These are phyloP conservation scores for Tubulanus polymorphus DNA, from an alignment of 2,888 invertebrate genomes.

Conservation along the genomic window DNA sequence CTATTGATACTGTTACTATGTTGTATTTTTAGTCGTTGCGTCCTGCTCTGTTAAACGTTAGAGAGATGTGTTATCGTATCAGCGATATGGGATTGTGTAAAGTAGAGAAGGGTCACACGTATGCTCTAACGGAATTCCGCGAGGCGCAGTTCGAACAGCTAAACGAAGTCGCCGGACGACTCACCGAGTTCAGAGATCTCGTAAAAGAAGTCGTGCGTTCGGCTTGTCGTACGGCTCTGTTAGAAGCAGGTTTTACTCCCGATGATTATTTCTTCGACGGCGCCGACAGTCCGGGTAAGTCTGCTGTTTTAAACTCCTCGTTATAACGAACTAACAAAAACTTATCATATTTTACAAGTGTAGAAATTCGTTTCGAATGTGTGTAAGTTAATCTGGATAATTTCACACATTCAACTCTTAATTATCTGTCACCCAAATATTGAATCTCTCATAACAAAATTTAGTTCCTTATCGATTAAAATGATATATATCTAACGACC, in stretches of 20 bases:
- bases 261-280: constrained; percentile 62
- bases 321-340: too few relatives aligned
- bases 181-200: constrained; percentile 53
- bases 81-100: constrained; percentile 55
- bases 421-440: too few relatives aligned
- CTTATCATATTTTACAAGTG: too few relatives aligned
- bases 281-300: constrained; percentile 27
- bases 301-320: constrained; percentile 15
- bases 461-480: too few relatives aligned
- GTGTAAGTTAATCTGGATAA: too few relatives aligned
- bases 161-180: constrained; percentile 50
- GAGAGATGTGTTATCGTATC: constrained; percentile 56
- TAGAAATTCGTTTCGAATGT: too few relatives aligned
- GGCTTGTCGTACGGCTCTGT: constrained; percentile 72
- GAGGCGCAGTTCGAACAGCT: constrained; percentile 52
- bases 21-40: constrained; percentile 58
- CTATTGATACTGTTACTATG: background rate
- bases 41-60: constrained; percentile 68
- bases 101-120: constrained; percentile 52
- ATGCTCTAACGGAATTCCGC: constrained; percentile 48
- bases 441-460: too few relatives aligned
- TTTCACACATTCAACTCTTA: too few relatives aligned
- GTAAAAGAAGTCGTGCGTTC: constrained; percentile 63
- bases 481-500: too few relatives aligned
- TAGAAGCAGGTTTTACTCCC: constrained; percentile 71